Base-by-base conservation (phyloP, 2,113 vertebrate species). In the Ctenomys sociabilis region DNA sequence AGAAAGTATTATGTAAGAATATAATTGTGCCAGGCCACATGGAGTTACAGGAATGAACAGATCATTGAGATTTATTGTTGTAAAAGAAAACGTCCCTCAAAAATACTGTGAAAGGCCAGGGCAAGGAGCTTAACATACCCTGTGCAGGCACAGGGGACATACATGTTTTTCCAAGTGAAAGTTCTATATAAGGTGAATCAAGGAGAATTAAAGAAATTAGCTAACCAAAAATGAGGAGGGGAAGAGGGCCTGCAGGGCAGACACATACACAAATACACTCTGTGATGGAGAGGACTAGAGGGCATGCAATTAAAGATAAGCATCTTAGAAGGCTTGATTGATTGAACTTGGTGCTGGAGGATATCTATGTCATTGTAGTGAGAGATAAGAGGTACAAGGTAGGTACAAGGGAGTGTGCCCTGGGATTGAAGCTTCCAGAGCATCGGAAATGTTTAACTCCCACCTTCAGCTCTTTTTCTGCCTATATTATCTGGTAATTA, bases 301-400 rank as follows among this genome's bases (percentile, higher is more conserved):
- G 11, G 16, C 61, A 5, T 14, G 13, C 5, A 87, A 19, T 3
- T 45, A 7, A 3, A 80, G 45, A 63, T 24, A 66, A 49, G 10
- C 24, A 52, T 5, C 30, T 85, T 77, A 3, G 14, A 68, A 68
- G 40, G 10, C 17, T 77, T 5, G 11, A 45, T 61, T 64, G 9
- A 22, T n/a, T 49, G 24, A 22, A 3, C 70, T 82, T 86, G 52
- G 57, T 68, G 30, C n/a, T 37, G 35, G 85, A 6, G 24, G 64
- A 1, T 66, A 2, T 92, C 28, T 49, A 22, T 52, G 4, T 92
- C 19, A 90, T 73, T 82, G 85, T 35, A 0, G 6, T 32, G 52
- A 28, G 12, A 75, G 8, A 3, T n/a, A 1, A 6, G 7, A 28
- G 70, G n/a, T 1, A 28, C 5, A 43, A 2, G 32, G 12, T 2